A percentile compares a stretch with the other conserved stretches of the same genome.
Conservation (phyloP, 2,113 vertebrate species). For the Callipepla squamata region DNA sequence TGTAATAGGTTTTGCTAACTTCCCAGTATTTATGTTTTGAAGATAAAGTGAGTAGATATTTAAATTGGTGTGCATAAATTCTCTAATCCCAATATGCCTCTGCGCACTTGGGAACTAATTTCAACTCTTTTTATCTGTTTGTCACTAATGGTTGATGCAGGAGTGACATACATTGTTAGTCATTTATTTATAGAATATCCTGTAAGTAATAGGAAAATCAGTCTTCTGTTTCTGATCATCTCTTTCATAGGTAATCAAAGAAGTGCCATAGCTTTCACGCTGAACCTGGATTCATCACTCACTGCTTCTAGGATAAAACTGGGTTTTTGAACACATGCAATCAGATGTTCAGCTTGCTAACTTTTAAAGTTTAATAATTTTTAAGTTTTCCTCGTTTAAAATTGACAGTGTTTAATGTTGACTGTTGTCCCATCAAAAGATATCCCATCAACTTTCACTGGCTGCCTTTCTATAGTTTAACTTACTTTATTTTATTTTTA, state of each 20-base stretch:
- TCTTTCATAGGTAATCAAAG: neutral
- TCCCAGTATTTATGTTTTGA: neutral
- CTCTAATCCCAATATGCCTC: neutral
- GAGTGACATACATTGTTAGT: neutral
- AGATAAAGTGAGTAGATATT: neutral
- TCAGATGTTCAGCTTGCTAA: neutral
- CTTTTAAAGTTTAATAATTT: neutral
- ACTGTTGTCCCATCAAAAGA: neutral
- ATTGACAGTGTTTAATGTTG: neutral
- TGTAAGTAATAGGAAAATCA: neutral
- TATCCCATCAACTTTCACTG: neutral
- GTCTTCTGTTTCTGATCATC: neutral
- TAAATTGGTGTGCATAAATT: accelerated
- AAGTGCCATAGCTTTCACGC: neutral
- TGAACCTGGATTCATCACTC: neutral
- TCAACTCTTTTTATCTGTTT: neutral
- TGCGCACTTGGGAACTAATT: neutral
- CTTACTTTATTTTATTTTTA: neutral
- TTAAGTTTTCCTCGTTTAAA: neutral
- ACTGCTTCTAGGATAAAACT: neutral
- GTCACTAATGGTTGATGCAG: neutral
- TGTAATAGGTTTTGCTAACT: neutral
- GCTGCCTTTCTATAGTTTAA: neutral
- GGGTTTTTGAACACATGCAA: neutral
- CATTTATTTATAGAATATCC: neutral